Percentiles rank a stretch among this genome's conserved stretches.
These are phyloP conservation scores for Dicycla oo DNA, from an alignment of 2,888 invertebrate species.

Conservation along the genomic window DNA sequence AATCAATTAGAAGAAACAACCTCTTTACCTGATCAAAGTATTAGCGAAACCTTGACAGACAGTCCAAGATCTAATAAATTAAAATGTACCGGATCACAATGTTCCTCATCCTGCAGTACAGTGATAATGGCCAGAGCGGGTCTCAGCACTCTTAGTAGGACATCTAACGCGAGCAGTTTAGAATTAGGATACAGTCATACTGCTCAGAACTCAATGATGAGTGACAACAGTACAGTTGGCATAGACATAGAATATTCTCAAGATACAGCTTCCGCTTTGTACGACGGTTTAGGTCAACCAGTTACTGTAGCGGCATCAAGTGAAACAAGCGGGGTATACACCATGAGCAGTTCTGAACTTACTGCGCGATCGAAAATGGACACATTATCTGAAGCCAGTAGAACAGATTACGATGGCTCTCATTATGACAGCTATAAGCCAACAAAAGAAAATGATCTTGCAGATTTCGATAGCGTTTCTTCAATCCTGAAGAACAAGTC, in stretches of 20 bases:
- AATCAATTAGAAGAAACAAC: constrained; percentile 79
- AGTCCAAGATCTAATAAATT: constrained; percentile 90
- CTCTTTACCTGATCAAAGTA: constrained; percentile 84
- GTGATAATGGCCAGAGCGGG: constrained; percentile 93
- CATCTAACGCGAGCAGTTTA: constrained; percentile 95
- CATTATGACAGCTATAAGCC: constrained; percentile 91
- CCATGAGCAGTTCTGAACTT: constrained; percentile 93
- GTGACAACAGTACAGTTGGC: constrained; percentile 93
- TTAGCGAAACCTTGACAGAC: constrained; percentile 87
- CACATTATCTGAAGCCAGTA: constrained; percentile 83
- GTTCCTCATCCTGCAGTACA: constrained; percentile 96
- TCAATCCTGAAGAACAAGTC: constrained; percentile 89
- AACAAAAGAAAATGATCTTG: constrained; percentile 87
- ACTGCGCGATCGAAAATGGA: constrained; percentile 91
- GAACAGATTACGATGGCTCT: constrained; percentile 87
- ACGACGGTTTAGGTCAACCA: constrained; percentile 87
- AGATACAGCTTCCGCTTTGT: constrained; percentile 91
- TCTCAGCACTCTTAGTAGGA: constrained; percentile 89
- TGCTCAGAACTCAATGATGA: constrained; percentile 95
- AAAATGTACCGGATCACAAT: constrained; percentile 94
- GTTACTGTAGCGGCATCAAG: constrained; percentile 93
- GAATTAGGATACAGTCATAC: constrained; percentile 96
- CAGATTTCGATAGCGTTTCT: constrained; percentile 88
- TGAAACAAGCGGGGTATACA: constrained; percentile 96
- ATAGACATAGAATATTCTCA: constrained; percentile 92